Conservation (phyloP, 2,888 invertebrate species). For the Sepioteuthis lessoniana region DNA sequence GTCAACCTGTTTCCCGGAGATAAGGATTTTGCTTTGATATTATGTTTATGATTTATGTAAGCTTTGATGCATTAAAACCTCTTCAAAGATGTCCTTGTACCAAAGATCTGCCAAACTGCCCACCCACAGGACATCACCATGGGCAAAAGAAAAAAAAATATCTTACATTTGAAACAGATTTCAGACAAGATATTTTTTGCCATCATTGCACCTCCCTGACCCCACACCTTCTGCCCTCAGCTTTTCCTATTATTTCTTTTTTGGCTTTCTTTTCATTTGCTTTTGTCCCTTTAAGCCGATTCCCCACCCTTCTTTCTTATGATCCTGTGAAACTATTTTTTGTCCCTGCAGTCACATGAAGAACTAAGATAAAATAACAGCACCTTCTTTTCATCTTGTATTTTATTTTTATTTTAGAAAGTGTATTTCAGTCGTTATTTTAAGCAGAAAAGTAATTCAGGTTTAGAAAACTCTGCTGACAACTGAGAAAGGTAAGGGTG, state of each 20-base stretch:
- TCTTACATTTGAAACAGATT: too few species aligned
- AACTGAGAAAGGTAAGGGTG: neutral
- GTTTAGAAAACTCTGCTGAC: neutral
- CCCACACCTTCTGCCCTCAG: neutral
- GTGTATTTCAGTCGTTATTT: neutral
- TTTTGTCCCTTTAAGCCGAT: neutral
- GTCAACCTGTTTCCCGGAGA: conserved; percentile 33
- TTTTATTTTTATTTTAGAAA: neutral
- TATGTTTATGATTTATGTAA: neutral
- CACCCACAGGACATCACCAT: neutral
- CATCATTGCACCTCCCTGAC: neutral
- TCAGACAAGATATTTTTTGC: too few species aligned
- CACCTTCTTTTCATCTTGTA: neutral
- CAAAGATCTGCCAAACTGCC: neutral
- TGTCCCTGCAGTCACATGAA: neutral
- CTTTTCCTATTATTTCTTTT: neutral
- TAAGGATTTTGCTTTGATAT: neutral
- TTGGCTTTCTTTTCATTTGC: neutral
- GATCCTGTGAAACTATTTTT: neutral
- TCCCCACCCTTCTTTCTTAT: neutral
- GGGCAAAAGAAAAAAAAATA: too few species aligned
- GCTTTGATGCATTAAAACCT: conserved; percentile 5
- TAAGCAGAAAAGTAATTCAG: neutral
- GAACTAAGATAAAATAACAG: neutral
- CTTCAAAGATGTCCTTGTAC: conserved; percentile 15